Base-by-base conservation (phyloP, 2,888 invertebrate genomes). In the Lypha dubia region DNA sequence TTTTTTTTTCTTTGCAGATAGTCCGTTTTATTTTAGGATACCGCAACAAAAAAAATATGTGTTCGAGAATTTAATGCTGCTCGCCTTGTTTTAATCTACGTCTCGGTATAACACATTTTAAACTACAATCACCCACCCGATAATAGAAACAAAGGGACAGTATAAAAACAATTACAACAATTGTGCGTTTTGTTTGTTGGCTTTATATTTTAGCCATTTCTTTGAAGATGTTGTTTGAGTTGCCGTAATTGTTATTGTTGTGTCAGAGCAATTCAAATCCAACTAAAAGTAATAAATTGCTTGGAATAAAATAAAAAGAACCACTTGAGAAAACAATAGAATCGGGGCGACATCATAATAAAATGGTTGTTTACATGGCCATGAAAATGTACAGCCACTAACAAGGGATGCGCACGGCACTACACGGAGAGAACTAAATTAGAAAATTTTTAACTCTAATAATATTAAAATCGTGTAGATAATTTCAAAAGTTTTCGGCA, bases 321-420 rank as follows among this genome's bases (percentile, higher is more conserved):
- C 84, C 84, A 84, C 84, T 84, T 82, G 77, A 84, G 41, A 81
- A 74, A 44, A 84, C 82, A 84, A 84, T 58, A 82, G 84, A 70
- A 77, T 62, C 77, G 53, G 73, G 81, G 81, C 84, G 84, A 84
- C 81, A 84, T 63, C 68, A 84, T 84, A 84, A 84, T 84, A 84
- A 84, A 82, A 84, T 79, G 77, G 74, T 84, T 73, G 79, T 79
- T 79, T 84, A 68, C 73, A 79, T 77, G 77, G 70, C 73, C 58
- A 82, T 84, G 76, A 73, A 71, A 71, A 67, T 63, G 67, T 58
- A 13, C 38, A 65, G 6, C 70, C 49, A 51, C 22, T 77, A 35
- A 71, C 38, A 75, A 63, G 49, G 60, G 24, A 65, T 60, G 41
- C 15, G 75, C 28, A 11, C 2, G 28, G n/a, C 46, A 22, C 1